Evolutionary conservation across 2,888 invertebrate genomes (phyloP), one percentile per base, ranked within the genome.

Genomic region (Antheraea assamensis): DNA sequence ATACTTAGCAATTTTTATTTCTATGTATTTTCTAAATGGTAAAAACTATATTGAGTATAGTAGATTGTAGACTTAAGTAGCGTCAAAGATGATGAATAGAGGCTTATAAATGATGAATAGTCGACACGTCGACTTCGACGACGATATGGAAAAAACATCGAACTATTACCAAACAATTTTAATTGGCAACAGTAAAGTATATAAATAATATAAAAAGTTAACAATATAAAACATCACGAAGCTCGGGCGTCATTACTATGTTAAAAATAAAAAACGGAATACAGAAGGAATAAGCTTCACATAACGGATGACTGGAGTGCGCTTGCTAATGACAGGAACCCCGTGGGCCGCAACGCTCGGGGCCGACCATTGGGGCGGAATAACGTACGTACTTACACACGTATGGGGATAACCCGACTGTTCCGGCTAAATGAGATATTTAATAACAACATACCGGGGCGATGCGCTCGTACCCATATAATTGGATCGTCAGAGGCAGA

Each of bases 261-360:
- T 66, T 66, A 31, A 66, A 66, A 66, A n/a, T 35, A 68, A 35
- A 68, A 35, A 31, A 31, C 31, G 61, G 30, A 31, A 61, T 42
- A 42, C 24, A 61, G 17, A 70, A 42, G 21, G 24, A n/a, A 21
- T 47, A 72, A 72, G 42, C 42, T 35, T 64, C 58, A 0, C 66
- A 35, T 47, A 64, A 64, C 64, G 21, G 47, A 19, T 64, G 27
- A 27, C n/a, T 68, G 68, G 68, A 68, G 68, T 31, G 68, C 68
- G 68, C 68, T n/a, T 68, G 68, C 68, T 35, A 68, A 68, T 35
- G 68, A 68, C 68, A 68, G 68, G 21, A n/a, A 27, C 24, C 68
- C 35, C 31, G 35, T 35, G 35, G 31, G 2, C 30, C 66, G 27
- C 66, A 42, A 3, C 30, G 66, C 13, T 5, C 64, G 13, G 30